These are phyloP conservation scores for Drosophila repletoides DNA, from an alignment of 1,140 invertebrate genomes.

Conservation along the genomic window DNA sequence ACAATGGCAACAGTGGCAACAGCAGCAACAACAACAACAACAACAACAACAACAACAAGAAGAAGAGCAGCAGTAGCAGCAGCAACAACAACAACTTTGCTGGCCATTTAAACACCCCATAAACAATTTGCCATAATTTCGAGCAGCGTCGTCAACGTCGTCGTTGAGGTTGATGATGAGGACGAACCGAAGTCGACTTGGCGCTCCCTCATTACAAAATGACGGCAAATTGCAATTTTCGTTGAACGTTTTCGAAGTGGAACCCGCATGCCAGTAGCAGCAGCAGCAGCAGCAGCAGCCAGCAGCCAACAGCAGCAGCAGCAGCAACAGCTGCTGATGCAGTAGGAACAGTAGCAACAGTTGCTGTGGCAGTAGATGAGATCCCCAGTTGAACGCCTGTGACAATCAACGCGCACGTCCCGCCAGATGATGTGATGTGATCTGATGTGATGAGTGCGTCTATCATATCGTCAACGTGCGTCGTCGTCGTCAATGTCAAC, in stretches of 20 bases:
- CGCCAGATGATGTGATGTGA: conserved; percentile 74
- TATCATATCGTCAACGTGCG: conserved; percentile 78
- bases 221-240: conserved; percentile 80
- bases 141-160: conserved; percentile 43
- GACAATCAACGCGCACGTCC: conserved; percentile 78
- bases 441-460: conserved; percentile 80
- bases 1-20: conserved; percentile 17
- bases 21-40: conserved; percentile 19
- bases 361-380: conserved; percentile 52
- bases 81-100: conserved; percentile 21
- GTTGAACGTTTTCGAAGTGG: conserved; percentile 49
- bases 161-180: conserved; percentile 32
- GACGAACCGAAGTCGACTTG: conserved; percentile 38
- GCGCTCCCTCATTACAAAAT: conserved; percentile 79
- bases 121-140: conserved; percentile 79
- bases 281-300: background rate
- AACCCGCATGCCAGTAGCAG: conserved; percentile 59
- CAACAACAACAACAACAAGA: conserved; percentile 6
- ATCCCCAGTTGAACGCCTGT: conserved; percentile 49
- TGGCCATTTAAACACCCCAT: conserved; percentile 76
- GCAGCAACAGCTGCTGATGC: conserved; percentile 28
- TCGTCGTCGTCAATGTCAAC: conserved; percentile 40
- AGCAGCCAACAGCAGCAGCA: conserved; percentile 12
- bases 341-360: conserved; percentile 28
- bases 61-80: conserved; percentile 18